Evolutionary conservation across 2,797 vertebrate genomes (phyloP).

Genomic region (Anniella stebbinsi): DNA sequence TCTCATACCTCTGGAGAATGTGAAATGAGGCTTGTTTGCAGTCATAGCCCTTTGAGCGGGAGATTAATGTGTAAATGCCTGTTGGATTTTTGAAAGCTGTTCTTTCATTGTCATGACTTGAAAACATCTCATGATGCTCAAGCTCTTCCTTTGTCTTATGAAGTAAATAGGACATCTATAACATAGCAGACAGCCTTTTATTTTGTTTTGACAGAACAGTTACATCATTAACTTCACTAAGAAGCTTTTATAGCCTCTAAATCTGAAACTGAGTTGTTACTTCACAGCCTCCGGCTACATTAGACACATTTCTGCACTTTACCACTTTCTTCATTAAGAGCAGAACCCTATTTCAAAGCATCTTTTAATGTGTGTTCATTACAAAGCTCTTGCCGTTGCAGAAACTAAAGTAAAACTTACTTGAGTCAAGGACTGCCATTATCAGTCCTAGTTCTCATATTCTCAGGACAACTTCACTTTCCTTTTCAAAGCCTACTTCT

Average conservation of each 20-base stretch:
- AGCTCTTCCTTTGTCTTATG: conserved; percentile 43
- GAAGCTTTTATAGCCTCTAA: conserved; percentile 54
- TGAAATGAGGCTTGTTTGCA: conserved; percentile 28
- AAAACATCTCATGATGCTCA: conserved; percentile 46
- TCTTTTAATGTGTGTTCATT: conserved; percentile 37
- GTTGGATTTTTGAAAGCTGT: conserved; percentile 39
- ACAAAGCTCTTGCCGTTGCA: conserved; percentile 19
- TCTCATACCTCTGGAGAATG: conserved; percentile 35
- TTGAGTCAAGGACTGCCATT: not conserved
- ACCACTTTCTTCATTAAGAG: conserved; percentile 52
- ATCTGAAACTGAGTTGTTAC: conserved; percentile 56
- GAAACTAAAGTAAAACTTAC: conserved; percentile 16
- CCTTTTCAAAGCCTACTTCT: not conserved
- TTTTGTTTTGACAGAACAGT: conserved; percentile 53
- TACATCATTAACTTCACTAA: conserved; percentile 63
- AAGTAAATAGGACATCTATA: conserved; percentile 47
- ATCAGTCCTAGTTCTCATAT: not conserved
- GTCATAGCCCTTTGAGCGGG: conserved; percentile 16
- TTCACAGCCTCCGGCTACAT: conserved; percentile 41
- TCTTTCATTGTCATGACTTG: conserved; percentile 36
- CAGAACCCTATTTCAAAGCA: conserved; percentile 40
- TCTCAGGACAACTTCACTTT: not conserved
- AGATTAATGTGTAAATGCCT: conserved; percentile 46
- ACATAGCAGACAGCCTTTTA: conserved; percentile 53
- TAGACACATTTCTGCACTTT: conserved; percentile 37